phyloP scores from a whole-genome alignment of 2,797 vertebrate genomes.

The Smutsia temminckii region DNA sequence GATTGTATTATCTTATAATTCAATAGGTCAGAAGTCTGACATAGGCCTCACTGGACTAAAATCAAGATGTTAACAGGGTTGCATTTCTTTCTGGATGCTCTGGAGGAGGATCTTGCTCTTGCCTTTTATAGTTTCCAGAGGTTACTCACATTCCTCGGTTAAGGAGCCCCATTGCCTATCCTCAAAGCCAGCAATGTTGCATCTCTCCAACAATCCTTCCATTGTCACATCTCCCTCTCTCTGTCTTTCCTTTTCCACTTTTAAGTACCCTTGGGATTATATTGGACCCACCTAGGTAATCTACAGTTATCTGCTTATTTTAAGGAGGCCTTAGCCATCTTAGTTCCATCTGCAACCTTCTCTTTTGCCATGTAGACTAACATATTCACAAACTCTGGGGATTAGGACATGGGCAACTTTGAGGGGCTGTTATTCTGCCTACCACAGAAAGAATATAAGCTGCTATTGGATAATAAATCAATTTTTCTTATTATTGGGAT shows the following conservation, averaged over 20 bases:
- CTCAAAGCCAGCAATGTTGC: accelerated
- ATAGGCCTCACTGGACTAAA: background rate
- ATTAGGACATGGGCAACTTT: background rate
- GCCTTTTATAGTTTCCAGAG: background rate
- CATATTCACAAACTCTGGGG: background rate
- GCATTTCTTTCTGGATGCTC: background rate
- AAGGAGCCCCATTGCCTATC: background rate
- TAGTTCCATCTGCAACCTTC: background rate
- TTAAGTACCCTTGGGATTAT: background rate
- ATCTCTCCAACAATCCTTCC: background rate
- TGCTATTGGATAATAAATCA: background rate
- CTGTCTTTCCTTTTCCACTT: background rate
- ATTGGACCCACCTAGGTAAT: background rate
- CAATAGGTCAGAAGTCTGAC: background rate
- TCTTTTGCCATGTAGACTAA: background rate
- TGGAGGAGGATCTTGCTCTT: background rate
- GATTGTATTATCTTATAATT: background rate
- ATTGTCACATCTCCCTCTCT: background rate
- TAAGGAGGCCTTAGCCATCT: background rate
- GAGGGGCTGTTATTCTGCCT: background rate
- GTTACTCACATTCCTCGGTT: background rate
- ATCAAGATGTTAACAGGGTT: background rate
- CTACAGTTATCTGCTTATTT: background rate
- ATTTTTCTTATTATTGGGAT: background rate
- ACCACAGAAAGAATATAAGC: background rate